Conservation (phyloP, 2,797 vertebrate genomes). For the Morelia viridis region DNA sequence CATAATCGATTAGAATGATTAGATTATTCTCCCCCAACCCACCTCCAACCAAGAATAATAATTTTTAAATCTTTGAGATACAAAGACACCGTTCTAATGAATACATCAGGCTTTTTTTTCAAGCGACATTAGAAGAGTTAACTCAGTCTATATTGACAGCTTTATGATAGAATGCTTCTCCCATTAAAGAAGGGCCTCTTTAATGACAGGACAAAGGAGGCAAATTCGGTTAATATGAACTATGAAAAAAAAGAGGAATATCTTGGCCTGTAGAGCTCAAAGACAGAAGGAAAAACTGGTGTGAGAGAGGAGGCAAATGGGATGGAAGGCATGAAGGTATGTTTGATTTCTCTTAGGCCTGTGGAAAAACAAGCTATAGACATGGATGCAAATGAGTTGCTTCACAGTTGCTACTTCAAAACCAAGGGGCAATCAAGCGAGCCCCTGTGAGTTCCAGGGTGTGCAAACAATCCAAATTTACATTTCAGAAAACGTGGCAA, state of each 20-base stretch:
- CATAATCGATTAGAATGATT: not conserved
- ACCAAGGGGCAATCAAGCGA: constrained; percentile 18
- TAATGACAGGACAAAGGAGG: not conserved
- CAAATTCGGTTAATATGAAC: constrained; percentile 14
- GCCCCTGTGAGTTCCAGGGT: constrained; percentile 20
- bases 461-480: constrained; percentile 23
- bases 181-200: not conserved
- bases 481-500: constrained; percentile 34
- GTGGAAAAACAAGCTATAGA: not conserved
- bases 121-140: not conserved
- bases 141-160: not conserved
- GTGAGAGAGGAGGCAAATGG: not conserved
- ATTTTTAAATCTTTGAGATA: not conserved
- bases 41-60: not conserved
- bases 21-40: not conserved
- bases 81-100: not conserved
- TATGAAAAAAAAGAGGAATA: not conserved
- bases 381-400: not conserved
- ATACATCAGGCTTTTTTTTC: constrained; percentile 9
- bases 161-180: not conserved
- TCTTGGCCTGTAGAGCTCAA: not conserved
- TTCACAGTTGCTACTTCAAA: constrained; percentile 16
- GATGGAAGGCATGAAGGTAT: not conserved
- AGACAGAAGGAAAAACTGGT: not conserved
- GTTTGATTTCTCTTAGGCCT: not conserved